Evolutionary conservation across 2,888 invertebrate species (phyloP), one percentile per base, ranked within the genome.

Genomic region (Osmoderma eremita): DNA sequence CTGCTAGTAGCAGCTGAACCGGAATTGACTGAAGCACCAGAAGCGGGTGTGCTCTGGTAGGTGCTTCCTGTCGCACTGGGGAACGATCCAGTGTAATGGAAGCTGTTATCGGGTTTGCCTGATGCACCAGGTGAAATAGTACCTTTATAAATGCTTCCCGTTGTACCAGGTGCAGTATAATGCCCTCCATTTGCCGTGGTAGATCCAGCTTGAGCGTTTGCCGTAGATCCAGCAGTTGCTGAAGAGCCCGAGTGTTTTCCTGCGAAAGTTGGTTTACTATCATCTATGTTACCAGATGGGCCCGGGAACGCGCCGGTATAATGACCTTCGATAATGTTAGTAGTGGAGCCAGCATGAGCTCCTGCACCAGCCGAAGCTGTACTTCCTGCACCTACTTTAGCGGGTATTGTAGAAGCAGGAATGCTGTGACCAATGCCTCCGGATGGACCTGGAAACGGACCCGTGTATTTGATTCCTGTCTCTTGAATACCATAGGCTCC

Each of bases 341-440:
- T 30, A 8, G 8, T 10, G 5, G 30, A 30, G 10, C 6, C 30
- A 5, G 30, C 6, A 30, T 30, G 30, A 4, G 30, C 30, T 41
- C 50, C 63, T 6, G 48, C 62, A 62, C 8, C 48, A 17, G 15
- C 17, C 1, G 17, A 36, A 8, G 56, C 41, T 8, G 41, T 56
- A 1, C 13, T 15, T 6, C 41, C 41, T 42, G 22, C 15, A 8
- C 22, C 18, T 17, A 20, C 42, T 38, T 53, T 36, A 18, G 15
- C 30, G 13, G 53, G 22, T n/a, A 17, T 38, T 6, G 38, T 17
- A 38, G 53, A 39, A 17, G 62, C 67, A 12, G 70, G 72, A 65
- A 68, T 68, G 39, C 69, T 69, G 10, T 70, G 64, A 61, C 66
- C 62, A 10, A 72, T 71, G 36, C 65, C 66, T 41, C 72, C 72